Conservation (phyloP, 2,113 vertebrate species). For the Pygoscelis adeliae region DNA sequence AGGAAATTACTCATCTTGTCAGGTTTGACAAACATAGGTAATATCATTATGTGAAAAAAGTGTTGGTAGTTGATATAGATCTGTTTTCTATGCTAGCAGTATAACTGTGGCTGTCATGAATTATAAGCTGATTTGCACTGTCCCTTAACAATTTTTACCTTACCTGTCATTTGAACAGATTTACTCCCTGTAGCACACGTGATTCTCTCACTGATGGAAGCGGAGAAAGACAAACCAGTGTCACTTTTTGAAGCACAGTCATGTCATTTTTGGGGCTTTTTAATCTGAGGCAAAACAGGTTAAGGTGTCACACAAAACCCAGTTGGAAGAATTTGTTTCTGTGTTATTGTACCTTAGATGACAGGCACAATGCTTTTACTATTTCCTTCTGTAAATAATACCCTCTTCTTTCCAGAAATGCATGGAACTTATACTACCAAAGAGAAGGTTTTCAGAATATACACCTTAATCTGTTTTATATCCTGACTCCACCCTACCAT, state of each 20-base stretch:
- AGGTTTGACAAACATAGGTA: neutral
- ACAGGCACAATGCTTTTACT: neutral
- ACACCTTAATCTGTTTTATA: neutral
- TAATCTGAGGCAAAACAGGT: neutral
- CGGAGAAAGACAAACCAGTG: neutral
- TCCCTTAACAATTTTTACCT: neutral
- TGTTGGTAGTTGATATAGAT: neutral
- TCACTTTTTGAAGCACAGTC: neutral
- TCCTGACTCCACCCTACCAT: neutral
- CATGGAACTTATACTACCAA: neutral
- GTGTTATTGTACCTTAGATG: neutral
- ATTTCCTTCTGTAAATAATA: neutral
- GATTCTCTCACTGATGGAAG: neutral
- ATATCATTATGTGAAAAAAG: neutral
- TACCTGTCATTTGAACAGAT: no score
- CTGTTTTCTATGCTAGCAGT: neutral
- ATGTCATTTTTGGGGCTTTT: neutral
- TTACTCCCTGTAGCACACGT: rapidly evolving
- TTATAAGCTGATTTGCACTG: neutral
- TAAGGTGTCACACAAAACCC: neutral
- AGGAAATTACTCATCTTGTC: neutral
- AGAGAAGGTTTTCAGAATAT: neutral
- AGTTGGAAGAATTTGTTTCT: neutral
- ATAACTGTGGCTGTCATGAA: neutral
- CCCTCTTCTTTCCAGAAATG: neutral